Evolutionary conservation across 2,888 invertebrate species (phyloP), one percentile per base, ranked within the genome.

Genomic region (Torymus texanus): DNA sequence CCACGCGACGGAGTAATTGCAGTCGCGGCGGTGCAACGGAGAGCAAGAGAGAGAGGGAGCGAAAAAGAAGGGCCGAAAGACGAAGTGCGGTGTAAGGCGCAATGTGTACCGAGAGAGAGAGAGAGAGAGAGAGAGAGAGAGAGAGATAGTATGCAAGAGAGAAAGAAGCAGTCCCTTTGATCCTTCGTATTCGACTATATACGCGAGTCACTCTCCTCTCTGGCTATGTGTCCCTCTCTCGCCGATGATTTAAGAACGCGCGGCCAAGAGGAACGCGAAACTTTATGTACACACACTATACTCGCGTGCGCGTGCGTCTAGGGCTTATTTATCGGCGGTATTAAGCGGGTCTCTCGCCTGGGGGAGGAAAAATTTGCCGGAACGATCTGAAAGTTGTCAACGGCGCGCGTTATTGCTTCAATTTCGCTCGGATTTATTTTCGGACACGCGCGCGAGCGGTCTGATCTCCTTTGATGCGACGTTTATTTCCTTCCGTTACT

Each of bases 1-100:
- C 85, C 85, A 86, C 84, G 84, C 85, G 84, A 86, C 87, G 84
- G 84, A 84, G 86, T 87, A 88, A 88, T 88, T 88, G 88, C 86
- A 85, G 85, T 80, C 85, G 85, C 63, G 73, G 61, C 75, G 67
- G 67, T 68, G 70, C 58, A 70, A 67, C 41, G 55, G 63, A 72
- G 78, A 50, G 61, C 63, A 41, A 63, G 73, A 76, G 72, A 77
- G 75, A 78, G 78, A 72, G 75, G 13, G 72, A 55, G n/a, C 41
- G 58, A 63, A 41, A 41, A 84, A 83, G 83, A 83, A 83, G 80
- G 65, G 73, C 72, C 82, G 80, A 76, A 82, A 83, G 82, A 83
- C 81, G 77, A 83, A 82, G 81, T 81, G 79, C 80, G 78, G 84
- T 78, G 68, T 81, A 81, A 82, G 50, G 74, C 81, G 79, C 41